Evolutionary conservation across 2,888 invertebrate species (phyloP), one percentile per base, ranked within the genome.

Genomic region (Pocota personata): DNA sequence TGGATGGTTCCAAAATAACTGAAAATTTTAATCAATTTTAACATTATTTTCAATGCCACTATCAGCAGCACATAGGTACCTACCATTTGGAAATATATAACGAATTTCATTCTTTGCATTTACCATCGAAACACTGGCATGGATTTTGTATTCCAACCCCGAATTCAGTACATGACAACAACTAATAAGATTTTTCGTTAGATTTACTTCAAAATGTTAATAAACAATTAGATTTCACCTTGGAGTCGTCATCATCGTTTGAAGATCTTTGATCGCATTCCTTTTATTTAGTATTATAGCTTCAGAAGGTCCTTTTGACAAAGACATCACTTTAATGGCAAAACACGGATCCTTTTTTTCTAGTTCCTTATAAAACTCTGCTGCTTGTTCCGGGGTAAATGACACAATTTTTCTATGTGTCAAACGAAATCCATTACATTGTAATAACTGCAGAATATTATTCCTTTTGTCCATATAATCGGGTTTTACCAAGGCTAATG

Each of bases 1-100:
- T 48, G 1, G 43, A 8, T 1, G 48, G 32, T 24, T 79, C 50
- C 16, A 32, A 14, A 5, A 71, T 19, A 6, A 86, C 84, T 84
- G 48, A 6, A 73, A 66, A 14, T 37, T 27, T 16, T 0, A 30
- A 32, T 19, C 40, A 21, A 12, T 19, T 2, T 43, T 27, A 19
- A 16, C 10, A 14, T 7, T 16, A 30, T 3, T 0, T 4, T 32
- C 0, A 8, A 27, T 3, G 24, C 14, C 4, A 5, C 6, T 7
- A 3, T 4, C 12, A 2, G 10, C 10, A 7, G 12, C 12, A 12
- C 10, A 8, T n/a, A 10, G 32, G 0, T 37, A 12, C 40, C 1
- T 37, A 84, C 84, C 43, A 48, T 71, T 80, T 43, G 84, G 84
- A 40, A 86, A 86, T 37, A 86, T 80, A 8, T 46, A 80, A 16